phyloP scores from a whole-genome alignment of 2,797 vertebrate species.

The Alexandromys oeconomus region DNA sequence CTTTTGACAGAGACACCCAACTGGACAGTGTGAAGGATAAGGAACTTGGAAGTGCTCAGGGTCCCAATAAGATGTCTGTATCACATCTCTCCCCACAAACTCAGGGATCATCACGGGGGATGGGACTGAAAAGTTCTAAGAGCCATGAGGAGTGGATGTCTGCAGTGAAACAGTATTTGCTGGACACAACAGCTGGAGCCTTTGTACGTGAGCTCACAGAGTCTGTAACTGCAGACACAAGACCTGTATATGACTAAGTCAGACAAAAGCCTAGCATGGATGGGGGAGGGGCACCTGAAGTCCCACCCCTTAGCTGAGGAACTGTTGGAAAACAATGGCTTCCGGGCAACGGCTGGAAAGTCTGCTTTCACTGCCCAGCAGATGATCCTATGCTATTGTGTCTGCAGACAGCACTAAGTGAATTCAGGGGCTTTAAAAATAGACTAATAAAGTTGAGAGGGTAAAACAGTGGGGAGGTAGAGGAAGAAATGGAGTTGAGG shows the following conservation, averaged over 20 bases:
- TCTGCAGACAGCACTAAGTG: neutral
- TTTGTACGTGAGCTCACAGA: neutral
- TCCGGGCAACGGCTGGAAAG: no score
- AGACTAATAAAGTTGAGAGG: neutral
- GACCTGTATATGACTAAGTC: neutral
- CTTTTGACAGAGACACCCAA: neutral
- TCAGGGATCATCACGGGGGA: neutral
- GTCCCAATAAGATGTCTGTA: neutral
- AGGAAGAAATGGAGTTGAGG: neutral
- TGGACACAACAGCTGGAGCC: accelerated
- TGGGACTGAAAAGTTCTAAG: neutral
- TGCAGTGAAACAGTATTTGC: neutral
- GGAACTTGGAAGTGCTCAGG: neutral
- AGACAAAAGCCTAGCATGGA: no score
- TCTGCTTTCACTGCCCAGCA: neutral
- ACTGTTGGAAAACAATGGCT: neutral
- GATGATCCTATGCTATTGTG: neutral
- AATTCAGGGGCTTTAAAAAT: neutral
- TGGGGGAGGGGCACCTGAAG: neutral
- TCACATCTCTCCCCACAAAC: neutral
- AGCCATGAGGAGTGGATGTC: no score
- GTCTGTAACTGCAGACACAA: neutral
- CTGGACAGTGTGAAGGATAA: neutral
- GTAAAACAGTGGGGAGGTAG: neutral
- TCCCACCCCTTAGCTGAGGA: neutral